Conservation (phyloP, 2,113 vertebrate species). For the Microtus richardsoni region DNA sequence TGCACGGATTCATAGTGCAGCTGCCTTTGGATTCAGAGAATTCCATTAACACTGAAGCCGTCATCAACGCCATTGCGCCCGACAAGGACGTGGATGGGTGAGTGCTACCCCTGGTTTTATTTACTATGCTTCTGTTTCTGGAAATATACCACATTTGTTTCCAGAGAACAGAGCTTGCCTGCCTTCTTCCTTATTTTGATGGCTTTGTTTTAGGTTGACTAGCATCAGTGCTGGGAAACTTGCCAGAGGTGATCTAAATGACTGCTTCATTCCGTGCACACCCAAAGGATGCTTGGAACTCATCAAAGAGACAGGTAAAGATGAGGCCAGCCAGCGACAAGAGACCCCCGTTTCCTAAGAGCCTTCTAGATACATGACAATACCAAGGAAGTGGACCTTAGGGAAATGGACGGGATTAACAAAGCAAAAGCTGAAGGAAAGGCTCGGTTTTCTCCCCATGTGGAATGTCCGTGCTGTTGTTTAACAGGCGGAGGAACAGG, state of each 20-base stretch:
- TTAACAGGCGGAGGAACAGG: background rate
- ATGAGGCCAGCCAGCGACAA: background rate
- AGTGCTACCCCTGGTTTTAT: constrained; percentile 38
- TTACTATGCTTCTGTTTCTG: background rate
- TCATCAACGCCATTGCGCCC: constrained; percentile 94
- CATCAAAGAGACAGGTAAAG: constrained; percentile 93
- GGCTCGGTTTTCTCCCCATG: background rate
- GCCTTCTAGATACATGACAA: background rate
- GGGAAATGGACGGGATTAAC: background rate
- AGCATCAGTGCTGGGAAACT: constrained; percentile 97
- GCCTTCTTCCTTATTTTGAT: background rate
- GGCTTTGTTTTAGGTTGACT: constrained; percentile 89
- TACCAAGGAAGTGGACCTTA: background rate
- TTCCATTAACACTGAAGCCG: constrained; percentile 92
- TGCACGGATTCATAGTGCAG: constrained; percentile 97
- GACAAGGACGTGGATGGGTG: constrained; percentile 99
- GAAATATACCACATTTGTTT: background rate
- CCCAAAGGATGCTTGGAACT: constrained; percentile 98
- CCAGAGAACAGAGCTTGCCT: background rate
- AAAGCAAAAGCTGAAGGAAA: background rate
- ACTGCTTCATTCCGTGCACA: constrained; percentile 98
- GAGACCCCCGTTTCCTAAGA: background rate
- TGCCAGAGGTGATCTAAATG: constrained; percentile 94
- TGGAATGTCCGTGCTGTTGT: background rate
- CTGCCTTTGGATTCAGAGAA: constrained; percentile 95